A percentile compares a stretch with the other conserved stretches of the same genome.
These are phyloP conservation scores for Pangasius sanitwongsei DNA, from an alignment of 2,797 vertebrate genomes.

Conservation along the genomic window DNA sequence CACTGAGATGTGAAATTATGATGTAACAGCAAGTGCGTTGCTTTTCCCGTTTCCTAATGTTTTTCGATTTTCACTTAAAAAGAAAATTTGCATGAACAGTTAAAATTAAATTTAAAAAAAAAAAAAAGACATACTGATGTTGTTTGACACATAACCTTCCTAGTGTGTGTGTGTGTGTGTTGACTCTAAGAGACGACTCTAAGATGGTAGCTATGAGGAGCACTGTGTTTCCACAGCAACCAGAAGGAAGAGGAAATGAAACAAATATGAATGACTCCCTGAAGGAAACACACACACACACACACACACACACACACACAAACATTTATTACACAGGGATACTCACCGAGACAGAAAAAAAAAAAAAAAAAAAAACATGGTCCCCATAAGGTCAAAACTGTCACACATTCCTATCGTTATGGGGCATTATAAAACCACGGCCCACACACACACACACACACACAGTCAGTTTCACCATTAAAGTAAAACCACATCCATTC, in stretches of 20 bases:
- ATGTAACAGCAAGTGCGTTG: too few species aligned
- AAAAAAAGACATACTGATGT: neutral
- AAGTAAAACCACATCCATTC: too few species aligned
- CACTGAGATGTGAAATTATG: too few species aligned
- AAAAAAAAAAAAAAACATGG: neutral
- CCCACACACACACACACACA: neutral
- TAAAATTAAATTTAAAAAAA: too few species aligned
- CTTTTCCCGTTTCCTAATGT: too few species aligned
- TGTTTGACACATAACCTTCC: neutral
- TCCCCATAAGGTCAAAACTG: neutral
- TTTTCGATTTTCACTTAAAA: too few species aligned
- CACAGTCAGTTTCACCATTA: too few species aligned
- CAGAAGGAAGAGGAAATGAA: constrained; percentile 40
- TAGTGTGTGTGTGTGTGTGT: constrained; percentile 8
- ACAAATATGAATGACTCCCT: constrained; percentile 31
- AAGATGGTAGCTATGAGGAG: constrained; percentile 28
- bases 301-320: constrained; percentile 1
- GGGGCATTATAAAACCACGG: neutral
- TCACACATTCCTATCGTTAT: neutral
- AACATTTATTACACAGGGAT: neutral
- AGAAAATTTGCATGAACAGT: too few species aligned
- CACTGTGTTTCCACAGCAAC: constrained; percentile 43
- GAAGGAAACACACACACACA: neutral
- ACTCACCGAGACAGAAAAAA: neutral
- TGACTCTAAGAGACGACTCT: neutral